Evolutionary conservation across 23 tunicate genomes (phyloP).

Genomic region (Pegea sp.): DNA sequence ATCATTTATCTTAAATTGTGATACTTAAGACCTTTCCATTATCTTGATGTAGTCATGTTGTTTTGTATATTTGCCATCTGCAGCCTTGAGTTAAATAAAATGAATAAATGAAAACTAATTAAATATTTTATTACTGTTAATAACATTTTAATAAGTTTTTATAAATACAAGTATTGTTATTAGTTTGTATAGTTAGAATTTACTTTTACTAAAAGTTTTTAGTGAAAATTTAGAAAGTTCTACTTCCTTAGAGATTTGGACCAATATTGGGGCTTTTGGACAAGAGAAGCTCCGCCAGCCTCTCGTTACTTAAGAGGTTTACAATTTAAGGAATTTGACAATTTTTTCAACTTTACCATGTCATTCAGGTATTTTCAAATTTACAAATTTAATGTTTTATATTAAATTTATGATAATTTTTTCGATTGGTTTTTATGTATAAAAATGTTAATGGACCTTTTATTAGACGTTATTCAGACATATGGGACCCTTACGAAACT

Average conservation of each 20-base stretch:
- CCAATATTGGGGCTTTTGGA: constrained; percentile 9
- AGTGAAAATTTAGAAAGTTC: neutral
- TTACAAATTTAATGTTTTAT: neutral
- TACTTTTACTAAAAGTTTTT: neutral
- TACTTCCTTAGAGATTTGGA: constrained; percentile 1
- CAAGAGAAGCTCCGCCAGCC: constrained; percentile 7
- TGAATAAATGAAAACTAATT: too few species aligned
- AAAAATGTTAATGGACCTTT: too few species aligned
- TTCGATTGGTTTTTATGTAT: neutral
- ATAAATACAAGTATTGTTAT: neutral
- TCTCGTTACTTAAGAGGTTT: neutral
- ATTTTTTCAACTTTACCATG: constrained; percentile 15
- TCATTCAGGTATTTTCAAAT: constrained; percentile 10
- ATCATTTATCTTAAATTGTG: too few species aligned
- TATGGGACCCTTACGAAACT: constrained; percentile 4
- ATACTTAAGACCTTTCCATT: too few species aligned
- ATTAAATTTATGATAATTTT: neutral
- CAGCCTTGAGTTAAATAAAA: too few species aligned
- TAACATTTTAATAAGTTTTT: too few species aligned
- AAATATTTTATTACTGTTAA: too few species aligned
- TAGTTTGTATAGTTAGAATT: neutral
- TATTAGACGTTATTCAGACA: constrained; percentile 16
- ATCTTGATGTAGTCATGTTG: too few species aligned
- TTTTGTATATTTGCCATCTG: too few species aligned
- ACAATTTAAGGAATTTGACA: constrained; percentile 3